These are phyloP conservation scores for Podotricha telesiphe DNA, from an alignment of 2,888 invertebrate genomes.

Conservation along the genomic window DNA sequence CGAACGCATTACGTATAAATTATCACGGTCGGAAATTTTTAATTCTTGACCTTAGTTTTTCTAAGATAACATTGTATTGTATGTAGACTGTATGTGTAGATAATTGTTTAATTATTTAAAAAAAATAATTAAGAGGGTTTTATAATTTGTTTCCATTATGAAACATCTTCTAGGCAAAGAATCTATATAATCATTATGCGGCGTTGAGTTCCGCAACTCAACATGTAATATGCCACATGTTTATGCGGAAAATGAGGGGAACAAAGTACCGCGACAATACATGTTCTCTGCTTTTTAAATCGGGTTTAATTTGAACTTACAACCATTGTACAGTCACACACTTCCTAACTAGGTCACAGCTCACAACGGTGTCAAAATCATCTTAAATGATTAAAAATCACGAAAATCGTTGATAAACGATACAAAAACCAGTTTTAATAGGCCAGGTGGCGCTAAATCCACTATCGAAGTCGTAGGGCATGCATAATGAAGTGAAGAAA, in stretches of 20 bases:
- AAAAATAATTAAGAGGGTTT: too few relatives aligned
- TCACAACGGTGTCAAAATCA: neutral
- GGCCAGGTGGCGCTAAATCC: conserved; percentile 43
- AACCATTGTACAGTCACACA: neutral
- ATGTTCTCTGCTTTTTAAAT: too few relatives aligned
- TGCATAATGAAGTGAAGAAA: conserved; percentile 53
- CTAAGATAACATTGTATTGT: conserved; percentile 24
- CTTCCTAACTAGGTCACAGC: neutral
- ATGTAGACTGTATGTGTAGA: too few relatives aligned
- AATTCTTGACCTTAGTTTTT: conserved; percentile 34
- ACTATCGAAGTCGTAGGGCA: conserved; percentile 41
- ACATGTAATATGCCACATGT: too few relatives aligned
- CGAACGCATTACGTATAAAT: conserved; percentile 45
- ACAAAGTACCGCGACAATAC: too few relatives aligned
- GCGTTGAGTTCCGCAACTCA: too few relatives aligned
- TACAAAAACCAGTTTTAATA: conserved; percentile 24
- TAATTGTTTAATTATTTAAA: too few relatives aligned
- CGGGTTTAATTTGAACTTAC: too few relatives aligned
- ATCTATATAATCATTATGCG: too few relatives aligned
- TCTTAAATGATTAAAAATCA: neutral
- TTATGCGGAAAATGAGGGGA: too few relatives aligned
- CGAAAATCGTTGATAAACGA: conserved; percentile 3
- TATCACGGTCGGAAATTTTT: conserved; percentile 39
- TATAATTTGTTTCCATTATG: too few relatives aligned
- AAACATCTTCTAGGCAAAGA: too few relatives aligned